These are phyloP conservation scores for Bovichtus diacanthus DNA, from an alignment of 2,797 vertebrate genomes.

Conservation along the genomic window DNA sequence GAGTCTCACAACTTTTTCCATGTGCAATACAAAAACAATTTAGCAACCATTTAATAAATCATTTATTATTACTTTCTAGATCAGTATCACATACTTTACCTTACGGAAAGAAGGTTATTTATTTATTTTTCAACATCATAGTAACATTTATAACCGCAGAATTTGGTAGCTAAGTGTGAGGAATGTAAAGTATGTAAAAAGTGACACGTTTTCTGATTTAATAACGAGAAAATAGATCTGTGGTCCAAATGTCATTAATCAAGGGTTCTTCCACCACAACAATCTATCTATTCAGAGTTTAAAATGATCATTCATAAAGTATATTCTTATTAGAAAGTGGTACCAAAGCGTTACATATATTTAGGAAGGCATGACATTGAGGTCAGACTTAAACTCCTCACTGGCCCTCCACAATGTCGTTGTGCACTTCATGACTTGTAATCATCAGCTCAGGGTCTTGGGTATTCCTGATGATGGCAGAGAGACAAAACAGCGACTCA, in stretches of 20 bases:
- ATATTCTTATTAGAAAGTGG: constrained; percentile 19
- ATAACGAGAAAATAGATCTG: not conserved
- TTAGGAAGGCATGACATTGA: not conserved
- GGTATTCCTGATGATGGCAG: constrained; percentile 50
- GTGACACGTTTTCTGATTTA: not conserved
- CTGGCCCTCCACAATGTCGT: not conserved
- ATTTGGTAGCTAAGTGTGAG: not conserved
- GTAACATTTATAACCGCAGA: not conserved
- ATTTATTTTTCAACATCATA: not conserved
- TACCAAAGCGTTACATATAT: not conserved
- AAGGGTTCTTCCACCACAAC: not conserved
- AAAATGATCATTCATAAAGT: constrained; percentile 2
- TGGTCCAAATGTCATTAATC: not conserved
- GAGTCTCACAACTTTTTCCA: not conserved
- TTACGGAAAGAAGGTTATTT: not conserved
- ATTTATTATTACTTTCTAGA: not conserved
- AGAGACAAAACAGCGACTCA: constrained; percentile 68
- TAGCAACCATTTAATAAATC: not conserved
- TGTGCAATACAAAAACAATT: not conserved
- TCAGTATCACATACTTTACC: not conserved
- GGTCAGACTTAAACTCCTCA: not conserved
- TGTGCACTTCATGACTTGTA: constrained; percentile 30
- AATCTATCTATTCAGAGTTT: not conserved
- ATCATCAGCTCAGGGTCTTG: constrained; percentile 68
- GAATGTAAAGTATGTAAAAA: not conserved